These are phyloP conservation scores for Eurystomus glaucurus DNA, from an alignment of 2,797 vertebrate species.

Conservation along the genomic window DNA sequence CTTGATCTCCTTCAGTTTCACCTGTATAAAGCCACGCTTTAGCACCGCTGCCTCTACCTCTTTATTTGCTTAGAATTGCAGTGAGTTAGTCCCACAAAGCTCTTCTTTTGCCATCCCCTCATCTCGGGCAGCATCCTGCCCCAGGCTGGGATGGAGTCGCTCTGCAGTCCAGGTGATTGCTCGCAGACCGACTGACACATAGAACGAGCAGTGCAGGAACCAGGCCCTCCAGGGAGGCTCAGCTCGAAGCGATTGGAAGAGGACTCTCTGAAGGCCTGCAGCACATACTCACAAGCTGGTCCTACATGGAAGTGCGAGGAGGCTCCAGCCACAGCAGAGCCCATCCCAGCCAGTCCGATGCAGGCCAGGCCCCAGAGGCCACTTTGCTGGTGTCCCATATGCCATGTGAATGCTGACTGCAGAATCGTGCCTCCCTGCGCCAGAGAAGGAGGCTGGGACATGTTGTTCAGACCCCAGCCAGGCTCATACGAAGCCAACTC, in stretches of 20 bases:
- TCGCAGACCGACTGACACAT: neutral
- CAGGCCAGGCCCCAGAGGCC: no score
- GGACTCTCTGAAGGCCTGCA: neutral
- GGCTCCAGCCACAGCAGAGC: neutral
- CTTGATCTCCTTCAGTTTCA: neutral
- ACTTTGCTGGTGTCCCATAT: neutral
- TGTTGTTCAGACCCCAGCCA: neutral
- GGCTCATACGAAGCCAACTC: neutral
- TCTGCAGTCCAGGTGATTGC: fast-evolving
- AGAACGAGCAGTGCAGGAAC: fast-evolving
- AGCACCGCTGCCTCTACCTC: neutral
- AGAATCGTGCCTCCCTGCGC: neutral
- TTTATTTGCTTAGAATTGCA: neutral
- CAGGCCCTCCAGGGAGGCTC: neutral
- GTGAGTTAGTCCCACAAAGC: neutral
- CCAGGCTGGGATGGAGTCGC: neutral
- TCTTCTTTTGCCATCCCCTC: neutral
- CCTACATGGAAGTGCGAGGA: fast-evolving
- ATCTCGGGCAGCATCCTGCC: neutral
- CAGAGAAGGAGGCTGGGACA: neutral
- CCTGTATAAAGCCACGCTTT: neutral
- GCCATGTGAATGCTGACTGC: no score
- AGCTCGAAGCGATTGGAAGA: neutral
- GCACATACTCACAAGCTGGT: neutral
- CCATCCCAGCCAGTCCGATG: no score